Evolutionary conservation across 2,888 invertebrate species (phyloP).

Genomic region (Drosophila mercatorum): DNA sequence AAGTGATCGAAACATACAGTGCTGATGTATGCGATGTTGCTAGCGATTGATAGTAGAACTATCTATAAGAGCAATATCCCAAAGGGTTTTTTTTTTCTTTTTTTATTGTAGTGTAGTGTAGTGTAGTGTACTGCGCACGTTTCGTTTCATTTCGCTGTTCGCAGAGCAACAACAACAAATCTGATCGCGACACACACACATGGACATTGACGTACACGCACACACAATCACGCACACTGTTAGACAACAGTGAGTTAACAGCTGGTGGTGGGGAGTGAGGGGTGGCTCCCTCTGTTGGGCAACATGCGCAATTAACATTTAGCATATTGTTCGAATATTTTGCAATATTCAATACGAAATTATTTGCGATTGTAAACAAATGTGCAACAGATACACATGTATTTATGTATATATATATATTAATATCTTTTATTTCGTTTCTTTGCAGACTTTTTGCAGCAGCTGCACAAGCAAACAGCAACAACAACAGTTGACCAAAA

Average conservation of each 20-base stretch:
- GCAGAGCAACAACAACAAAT: constrained; percentile 27
- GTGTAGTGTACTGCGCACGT: constrained; percentile 59
- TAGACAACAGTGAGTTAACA: constrained; percentile 49
- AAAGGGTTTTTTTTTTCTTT: constrained; percentile 32
- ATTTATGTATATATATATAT: constrained; percentile 15
- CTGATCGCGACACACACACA: constrained; percentile 10
- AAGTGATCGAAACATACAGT: not conserved
- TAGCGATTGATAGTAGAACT: constrained; percentile 20
- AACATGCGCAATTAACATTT: constrained; percentile 46
- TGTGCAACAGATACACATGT: not conserved
- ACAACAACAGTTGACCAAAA: constrained; percentile 19
- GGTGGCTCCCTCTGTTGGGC: constrained; percentile 17
- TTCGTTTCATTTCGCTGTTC: constrained; percentile 43
- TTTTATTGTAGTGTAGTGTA: constrained; percentile 19
- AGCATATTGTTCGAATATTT: constrained; percentile 22
- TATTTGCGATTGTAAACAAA: constrained; percentile 9
- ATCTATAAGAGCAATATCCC: constrained; percentile 28
- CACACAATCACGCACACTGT: constrained; percentile 10
- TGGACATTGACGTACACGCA: not conserved
- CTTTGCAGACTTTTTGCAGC: constrained; percentile 50
- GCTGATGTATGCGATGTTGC: not conserved
- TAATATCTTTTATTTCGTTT: constrained; percentile 22
- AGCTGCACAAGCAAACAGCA: constrained; percentile 32
- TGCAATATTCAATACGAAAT: constrained; percentile 9
- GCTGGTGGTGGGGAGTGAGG: constrained; percentile 10